Percentiles rank a stretch among this genome's conserved stretches.
phyloP scores from a whole-genome alignment of 2,113 vertebrate genomes.

The Psammodynastes pulverulentus region DNA sequence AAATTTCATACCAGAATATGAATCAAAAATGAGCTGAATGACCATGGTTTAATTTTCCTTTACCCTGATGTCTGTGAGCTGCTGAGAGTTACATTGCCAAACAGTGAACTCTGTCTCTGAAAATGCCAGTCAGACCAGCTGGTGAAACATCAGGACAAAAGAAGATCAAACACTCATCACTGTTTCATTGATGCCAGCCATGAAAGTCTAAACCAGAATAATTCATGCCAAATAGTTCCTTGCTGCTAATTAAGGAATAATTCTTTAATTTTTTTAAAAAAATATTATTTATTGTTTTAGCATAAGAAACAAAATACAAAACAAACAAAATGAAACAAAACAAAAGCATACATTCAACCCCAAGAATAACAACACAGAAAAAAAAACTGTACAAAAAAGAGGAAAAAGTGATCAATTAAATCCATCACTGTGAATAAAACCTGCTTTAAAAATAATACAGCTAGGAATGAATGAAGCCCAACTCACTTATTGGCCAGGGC shows the following conservation, averaged over 20 bases:
- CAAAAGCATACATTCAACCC: too few relatives aligned
- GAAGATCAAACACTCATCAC: background rate
- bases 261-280: background rate
- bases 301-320: too few relatives aligned
- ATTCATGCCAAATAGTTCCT: background rate
- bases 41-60: background rate
- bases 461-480: background rate
- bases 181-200: background rate
- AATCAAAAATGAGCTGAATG: background rate
- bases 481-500: background rate
- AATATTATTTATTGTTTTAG: too few relatives aligned
- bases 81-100: background rate
- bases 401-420: too few relatives aligned
- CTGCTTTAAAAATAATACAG: background rate
- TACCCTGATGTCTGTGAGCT: background rate
- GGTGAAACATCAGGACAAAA: background rate
- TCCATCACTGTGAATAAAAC: background rate
- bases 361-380: too few relatives aligned
- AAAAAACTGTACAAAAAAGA: too few relatives aligned
- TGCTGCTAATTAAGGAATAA: background rate
- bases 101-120: background rate
- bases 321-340: too few relatives aligned
- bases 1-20: background rate
- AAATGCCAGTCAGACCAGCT: background rate
- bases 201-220: background rate